Evolutionary conservation across 1,140 invertebrate species (phyloP), one percentile per base, ranked within the genome.

Genomic region (Sminthurinus signatus): DNA sequence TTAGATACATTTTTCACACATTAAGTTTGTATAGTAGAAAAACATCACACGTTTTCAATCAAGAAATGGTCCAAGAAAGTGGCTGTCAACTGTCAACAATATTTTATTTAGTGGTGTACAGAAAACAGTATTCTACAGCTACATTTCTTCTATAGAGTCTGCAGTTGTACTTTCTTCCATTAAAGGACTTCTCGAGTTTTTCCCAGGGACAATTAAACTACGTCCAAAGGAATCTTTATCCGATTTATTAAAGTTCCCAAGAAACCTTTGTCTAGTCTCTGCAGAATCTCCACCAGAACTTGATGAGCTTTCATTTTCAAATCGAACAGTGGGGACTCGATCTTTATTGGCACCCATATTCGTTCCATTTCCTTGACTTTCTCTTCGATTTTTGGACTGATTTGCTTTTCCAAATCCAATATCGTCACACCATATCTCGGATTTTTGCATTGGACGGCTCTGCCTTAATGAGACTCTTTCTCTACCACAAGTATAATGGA

Each of bases 391-490:
- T 48, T n/a, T 48, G 5, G 44, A 48, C n/a, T 56, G 31, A n/a
- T 3, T 32, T 28, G 51, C 12, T 19, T 28, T 14, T 19, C 31
- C 39, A 31, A 57, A 42, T 12, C 10, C 27, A 2, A 43, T 2
- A 25, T 59, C 57, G 29, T 59, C 57, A 25, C 43, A 59, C 57
- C 57, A 59, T 3, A 59, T 43, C 2, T 59, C 57, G 2, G 19
- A 28, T 23, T 59, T 59, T 25, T 31, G 57, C 25, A 2, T 36
- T 10, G 10, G 25, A 27, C 39, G 17, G 17, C 8, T 48, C n/a
- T n/a, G n/a, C n/a, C n/a, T n/a, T n/a, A n/a, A n/a, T 8, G 23
- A n/a, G 17, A 48, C 44, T 25, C 17, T n/a, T 4, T 25, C 23
- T 8, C 44, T n/a, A 10, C 4, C 44, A 8, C 5, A 19, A 8